Conservation (phyloP, 2,888 invertebrate genomes). For the Dolomedes plantarius region DNA sequence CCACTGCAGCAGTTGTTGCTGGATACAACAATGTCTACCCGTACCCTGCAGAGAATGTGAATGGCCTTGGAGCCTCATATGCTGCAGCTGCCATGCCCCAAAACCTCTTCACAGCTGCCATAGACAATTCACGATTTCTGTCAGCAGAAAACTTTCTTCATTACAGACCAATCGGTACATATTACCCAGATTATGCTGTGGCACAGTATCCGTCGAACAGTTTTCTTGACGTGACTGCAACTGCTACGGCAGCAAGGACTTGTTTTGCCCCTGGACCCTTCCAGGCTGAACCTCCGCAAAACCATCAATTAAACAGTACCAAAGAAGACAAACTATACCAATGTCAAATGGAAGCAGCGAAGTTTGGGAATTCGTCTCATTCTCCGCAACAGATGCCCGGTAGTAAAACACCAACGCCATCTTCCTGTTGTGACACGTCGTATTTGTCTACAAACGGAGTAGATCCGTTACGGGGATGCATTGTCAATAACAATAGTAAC, state of each 20-base stretch:
- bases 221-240: conserved; percentile 83
- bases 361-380: conserved; percentile 75
- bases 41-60: conserved; percentile 80
- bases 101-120: conserved; percentile 71
- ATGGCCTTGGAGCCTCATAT: conserved; percentile 76
- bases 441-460: conserved; percentile 57
- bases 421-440: conserved; percentile 72
- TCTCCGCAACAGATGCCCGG: conserved; percentile 29
- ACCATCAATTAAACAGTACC: conserved; percentile 34
- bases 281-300: conserved; percentile 13
- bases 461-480: conserved; percentile 68
- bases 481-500: conserved; percentile 38
- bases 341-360: conserved; percentile 76
- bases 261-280: conserved; percentile 55
- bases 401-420: conserved; percentile 34
- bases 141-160: conserved; percentile 90
- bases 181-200: conserved; percentile 83
- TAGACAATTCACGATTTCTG: conserved; percentile 82
- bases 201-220: conserved; percentile 81
- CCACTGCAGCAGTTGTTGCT: conserved; percentile 38
- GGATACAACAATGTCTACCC: conserved; percentile 76
- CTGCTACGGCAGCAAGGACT: conserved; percentile 78
- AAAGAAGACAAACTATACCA: conserved; percentile 73
- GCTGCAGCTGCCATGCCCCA: conserved; percentile 69
- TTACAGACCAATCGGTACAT: conserved; percentile 84